Evolutionary conservation across 2,888 invertebrate species (phyloP).

Genomic region (Diplazon laetatorius): DNA sequence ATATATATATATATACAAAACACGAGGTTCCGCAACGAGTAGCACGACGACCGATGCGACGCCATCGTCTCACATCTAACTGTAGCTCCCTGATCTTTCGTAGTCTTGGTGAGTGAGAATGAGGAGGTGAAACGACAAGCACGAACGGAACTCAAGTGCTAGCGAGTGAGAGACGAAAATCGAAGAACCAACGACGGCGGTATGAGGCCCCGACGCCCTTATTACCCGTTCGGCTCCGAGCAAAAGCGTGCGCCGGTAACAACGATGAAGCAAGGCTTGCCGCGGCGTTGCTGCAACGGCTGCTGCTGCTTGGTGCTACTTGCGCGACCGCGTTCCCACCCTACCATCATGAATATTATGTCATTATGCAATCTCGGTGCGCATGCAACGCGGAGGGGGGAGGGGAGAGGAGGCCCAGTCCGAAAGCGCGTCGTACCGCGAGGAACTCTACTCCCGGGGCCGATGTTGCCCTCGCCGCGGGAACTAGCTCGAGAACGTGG

Average conservation of each 20-base stretch:
- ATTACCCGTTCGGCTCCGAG: slow-evolving; percentile 76
- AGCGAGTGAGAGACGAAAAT: slow-evolving; percentile 35
- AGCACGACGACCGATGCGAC: slow-evolving; percentile 44
- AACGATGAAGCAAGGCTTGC: slow-evolving; percentile 37
- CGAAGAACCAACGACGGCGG: slow-evolving; percentile 25
- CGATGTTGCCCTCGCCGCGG: slow-evolving; percentile 2
- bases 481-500: slow-evolving; percentile 21
- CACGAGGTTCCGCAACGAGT: slow-evolving; percentile 43
- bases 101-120: slow-evolving; percentile 32
- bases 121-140: slow-evolving; percentile 26
- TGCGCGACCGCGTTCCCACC: slow-evolving; percentile 39
- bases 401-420: slow-evolving; percentile 46
- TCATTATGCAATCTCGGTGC: slow-evolving; percentile 81
- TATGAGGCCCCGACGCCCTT: slow-evolving; percentile 72
- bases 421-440: slow-evolving; percentile 37
- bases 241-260: slow-evolving; percentile 70
- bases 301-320: slow-evolving; percentile 22
- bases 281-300: slow-evolving; percentile 11
- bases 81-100: slow-evolving; percentile 28
- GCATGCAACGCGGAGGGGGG: slow-evolving; percentile 81
- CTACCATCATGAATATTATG: slow-evolving; percentile 80
- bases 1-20: slow-evolving; percentile 6
- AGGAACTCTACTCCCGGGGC: slow-evolving; percentile 7
- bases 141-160: slow-evolving; percentile 7
- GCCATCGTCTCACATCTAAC: slow-evolving; percentile 50